phyloP scores from a whole-genome alignment of 53 echinoderm and acorn worm species.

The Hippasteria phrygiana region DNA sequence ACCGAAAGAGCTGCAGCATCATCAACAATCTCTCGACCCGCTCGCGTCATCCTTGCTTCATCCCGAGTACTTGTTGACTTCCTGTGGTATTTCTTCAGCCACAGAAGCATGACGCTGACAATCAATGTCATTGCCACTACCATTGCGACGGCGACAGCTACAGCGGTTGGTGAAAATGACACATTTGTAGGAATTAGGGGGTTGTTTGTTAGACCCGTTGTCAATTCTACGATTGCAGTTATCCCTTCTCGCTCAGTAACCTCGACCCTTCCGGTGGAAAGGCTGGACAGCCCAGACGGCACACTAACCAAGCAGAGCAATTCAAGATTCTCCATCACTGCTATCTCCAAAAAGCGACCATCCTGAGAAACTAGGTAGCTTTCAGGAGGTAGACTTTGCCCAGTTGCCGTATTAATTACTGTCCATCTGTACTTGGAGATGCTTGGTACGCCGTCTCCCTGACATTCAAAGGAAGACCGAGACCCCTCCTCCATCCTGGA shows the following conservation, averaged over 20 bases:
- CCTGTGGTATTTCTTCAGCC: not conserved
- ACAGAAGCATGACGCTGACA: not conserved
- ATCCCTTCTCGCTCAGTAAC: too few relatives aligned
- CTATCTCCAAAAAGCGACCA: too few relatives aligned
- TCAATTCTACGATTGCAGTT: too few relatives aligned
- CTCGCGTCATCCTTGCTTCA: not conserved
- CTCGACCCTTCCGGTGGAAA: too few relatives aligned
- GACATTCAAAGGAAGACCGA: not conserved
- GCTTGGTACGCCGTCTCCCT: slow-evolving; percentile 26
- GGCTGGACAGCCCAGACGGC: too few relatives aligned
- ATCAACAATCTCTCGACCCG: not conserved
- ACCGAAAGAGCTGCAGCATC: not conserved
- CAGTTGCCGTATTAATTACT: not conserved
- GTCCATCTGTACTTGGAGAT: slow-evolving; percentile 28
- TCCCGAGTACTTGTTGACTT: slow-evolving; percentile 3
- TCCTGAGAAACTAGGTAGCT: slow-evolving; percentile 7
- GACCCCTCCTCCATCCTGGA: slow-evolving; percentile 21
- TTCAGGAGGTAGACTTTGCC: not conserved
- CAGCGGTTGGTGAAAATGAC: too few relatives aligned
- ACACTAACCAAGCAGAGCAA: too few relatives aligned
- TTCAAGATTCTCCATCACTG: too few relatives aligned
- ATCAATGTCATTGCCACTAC: not conserved
- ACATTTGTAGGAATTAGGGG: too few relatives aligned
- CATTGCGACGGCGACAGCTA: not conserved
- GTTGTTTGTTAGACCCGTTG: too few relatives aligned